Evolutionary conservation across 2,888 invertebrate species (phyloP).

Genomic region (Drosophila neotestacea): DNA sequence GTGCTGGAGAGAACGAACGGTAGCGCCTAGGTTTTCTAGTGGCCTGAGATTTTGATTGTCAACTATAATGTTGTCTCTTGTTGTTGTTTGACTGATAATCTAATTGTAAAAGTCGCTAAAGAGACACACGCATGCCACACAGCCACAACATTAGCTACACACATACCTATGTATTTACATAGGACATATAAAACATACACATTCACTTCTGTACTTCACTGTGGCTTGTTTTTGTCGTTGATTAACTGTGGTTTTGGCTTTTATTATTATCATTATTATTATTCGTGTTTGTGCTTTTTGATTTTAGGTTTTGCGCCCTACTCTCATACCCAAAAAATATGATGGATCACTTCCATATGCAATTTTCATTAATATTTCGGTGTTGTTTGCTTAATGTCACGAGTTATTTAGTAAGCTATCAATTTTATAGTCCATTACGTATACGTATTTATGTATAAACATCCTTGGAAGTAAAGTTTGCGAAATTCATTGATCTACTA

Average conservation of each 20-base stretch:
- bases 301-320: constrained; percentile 57
- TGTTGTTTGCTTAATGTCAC: constrained; percentile 49
- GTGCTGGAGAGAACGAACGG: constrained; percentile 38
- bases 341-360: constrained; percentile 83
- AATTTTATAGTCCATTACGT: constrained; percentile 20
- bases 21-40: constrained; percentile 66
- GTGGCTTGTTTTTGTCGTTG: constrained; percentile 65
- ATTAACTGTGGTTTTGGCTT: constrained; percentile 74
- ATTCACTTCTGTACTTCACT: constrained; percentile 14
- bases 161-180: not conserved
- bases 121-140: constrained; percentile 44
- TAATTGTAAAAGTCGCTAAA: constrained; percentile 71
- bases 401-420: constrained; percentile 43
- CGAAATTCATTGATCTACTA: not conserved
- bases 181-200: constrained; percentile 2
- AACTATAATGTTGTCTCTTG: constrained; percentile 34
- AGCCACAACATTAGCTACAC: constrained; percentile 18
- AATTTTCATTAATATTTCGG: constrained; percentile 78
- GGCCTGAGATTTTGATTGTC: constrained; percentile 59
- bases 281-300: constrained; percentile 43
- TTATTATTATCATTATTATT: constrained; percentile 71
- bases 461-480: not conserved
- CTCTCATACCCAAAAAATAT: constrained; percentile 50
- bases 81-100: constrained; percentile 65
- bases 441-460: not conserved